These are phyloP conservation scores for Malachius bipustulatus DNA, from an alignment of 2,888 invertebrate genomes.

Conservation along the genomic window DNA sequence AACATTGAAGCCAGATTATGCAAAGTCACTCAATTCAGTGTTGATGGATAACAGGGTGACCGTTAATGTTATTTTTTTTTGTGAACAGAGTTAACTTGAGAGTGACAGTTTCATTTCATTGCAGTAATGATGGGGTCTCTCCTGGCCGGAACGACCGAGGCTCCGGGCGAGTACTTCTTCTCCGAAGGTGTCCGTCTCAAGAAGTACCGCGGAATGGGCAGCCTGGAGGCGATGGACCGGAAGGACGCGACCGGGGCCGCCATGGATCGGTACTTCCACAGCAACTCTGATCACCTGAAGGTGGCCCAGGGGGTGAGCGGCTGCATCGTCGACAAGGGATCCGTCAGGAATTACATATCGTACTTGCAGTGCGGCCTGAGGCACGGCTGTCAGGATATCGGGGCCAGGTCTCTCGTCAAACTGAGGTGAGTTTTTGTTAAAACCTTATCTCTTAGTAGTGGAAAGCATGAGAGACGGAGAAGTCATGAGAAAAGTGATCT, in stretches of 20 bases:
- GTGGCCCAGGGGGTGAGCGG: slow-evolving; percentile 99
- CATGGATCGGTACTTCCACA: slow-evolving; percentile 64
- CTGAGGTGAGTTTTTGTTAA: slow-evolving; percentile 47
- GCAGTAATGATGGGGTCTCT: slow-evolving; percentile 99
- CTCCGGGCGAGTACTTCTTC: no score
- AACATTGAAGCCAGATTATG: no score
- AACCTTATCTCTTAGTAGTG: no score
- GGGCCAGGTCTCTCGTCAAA: slow-evolving; percentile 56
- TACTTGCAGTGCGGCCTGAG: no score
- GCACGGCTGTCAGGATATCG: slow-evolving; percentile 96
- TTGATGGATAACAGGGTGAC: no score
- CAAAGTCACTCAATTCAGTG: no score
- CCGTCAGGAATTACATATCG: slow-evolving; percentile 89
- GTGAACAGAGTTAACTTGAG: no score
- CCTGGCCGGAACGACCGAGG: slow-evolving; percentile 95
- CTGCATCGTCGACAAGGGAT: slow-evolving; percentile 95
- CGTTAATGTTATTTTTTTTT: no score
- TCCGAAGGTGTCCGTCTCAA: no score
- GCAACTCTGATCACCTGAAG: slow-evolving; percentile 88
- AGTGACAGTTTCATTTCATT: no score
- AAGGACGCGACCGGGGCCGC: slow-evolving; percentile 69
- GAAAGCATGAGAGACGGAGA: no score
- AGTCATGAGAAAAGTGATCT: no score
- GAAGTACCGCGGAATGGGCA: slow-evolving; percentile 98
- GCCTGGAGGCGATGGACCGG: slow-evolving; percentile 95